These are phyloP conservation scores for Gopherus flavomarginatus DNA, from an alignment of 2,113 vertebrate genomes.

Conservation along the genomic window DNA sequence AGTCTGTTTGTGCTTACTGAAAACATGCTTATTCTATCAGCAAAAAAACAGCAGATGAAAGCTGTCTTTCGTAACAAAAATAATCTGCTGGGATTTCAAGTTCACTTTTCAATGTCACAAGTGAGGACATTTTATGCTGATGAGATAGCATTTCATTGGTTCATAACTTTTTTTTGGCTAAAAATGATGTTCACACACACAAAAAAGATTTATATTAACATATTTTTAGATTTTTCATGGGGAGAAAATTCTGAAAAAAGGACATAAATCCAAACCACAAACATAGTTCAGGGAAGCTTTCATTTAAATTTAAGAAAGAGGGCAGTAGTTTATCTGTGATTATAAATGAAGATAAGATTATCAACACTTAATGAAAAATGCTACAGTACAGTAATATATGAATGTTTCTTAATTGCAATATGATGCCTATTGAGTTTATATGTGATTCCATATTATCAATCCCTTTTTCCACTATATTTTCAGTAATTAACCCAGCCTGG, in stretches of 20 bases:
- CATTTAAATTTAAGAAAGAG: background rate
- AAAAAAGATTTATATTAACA: slow-evolving; percentile 15
- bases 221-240: slow-evolving; percentile 1
- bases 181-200: background rate
- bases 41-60: slow-evolving; percentile 56
- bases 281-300: background rate
- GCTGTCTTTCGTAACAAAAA: slow-evolving; percentile 57
- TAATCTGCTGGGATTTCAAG: slow-evolving; percentile 50
- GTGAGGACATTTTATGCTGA: slow-evolving; percentile 41
- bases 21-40: slow-evolving; percentile 65
- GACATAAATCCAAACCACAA: slow-evolving; percentile 7
- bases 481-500: background rate
- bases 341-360: background rate
- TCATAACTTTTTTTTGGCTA: background rate
- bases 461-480: background rate
- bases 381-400: background rate
- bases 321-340: background rate
- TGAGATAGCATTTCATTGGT: slow-evolving; percentile 58
- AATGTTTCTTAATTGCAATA: background rate
- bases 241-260: slow-evolving; percentile 4
- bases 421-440: background rate
- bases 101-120: slow-evolving; percentile 43
- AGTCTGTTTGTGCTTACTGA: slow-evolving; percentile 42
- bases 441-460: background rate
- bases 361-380: background rate